Evolutionary conservation across 2,113 vertebrate species (phyloP), one percentile per base, ranked within the genome.

Genomic region (Trematocara variabile): DNA sequence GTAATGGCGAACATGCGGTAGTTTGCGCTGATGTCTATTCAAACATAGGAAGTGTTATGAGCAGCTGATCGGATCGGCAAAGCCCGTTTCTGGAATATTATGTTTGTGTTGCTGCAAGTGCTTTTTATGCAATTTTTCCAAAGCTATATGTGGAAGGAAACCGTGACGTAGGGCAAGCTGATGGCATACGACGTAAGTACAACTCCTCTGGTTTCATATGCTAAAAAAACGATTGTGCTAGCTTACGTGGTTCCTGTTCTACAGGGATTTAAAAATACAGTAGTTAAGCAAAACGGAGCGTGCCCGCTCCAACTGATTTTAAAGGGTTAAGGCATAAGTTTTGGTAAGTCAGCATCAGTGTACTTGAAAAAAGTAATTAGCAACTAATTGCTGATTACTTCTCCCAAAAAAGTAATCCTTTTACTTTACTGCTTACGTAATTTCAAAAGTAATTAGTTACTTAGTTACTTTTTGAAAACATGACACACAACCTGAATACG

Each of bases 161-260:
- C 48, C 4, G 0, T 52, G 18, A 52, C 8, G 5, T 9, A 52
- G 48, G 2, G 18, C 18, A 52, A 52, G 48, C 1, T n/a, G 18
- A 52, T 52, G 48, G 18, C 48, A 52, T n/a, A 52, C 0, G 0
- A 52, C 0, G 1, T 52, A 52, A 52, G 8, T 52, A 52, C 48
- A 52, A 52, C 48, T 52, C 4, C 18, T 52, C 48, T 0, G 4
- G 48, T 52, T 39, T 52, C n/a, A 52, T 52, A 4, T 5, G 1
- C 16, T n/a, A 52, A n/a, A 50, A 50, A 9, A 1, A 0, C 8
- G 2, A 52, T 52, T 52, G 48, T 9, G 48, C 18, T 52, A 52
- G 50, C 50, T 52, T 52, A 52, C 4, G 0, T 52, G 18, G 50
- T 9, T 52, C 50, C 4, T 52, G 2, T 52, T 52, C 50, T 52